Evolutionary conservation across 30 jellyfish, hydroid and myxozoan species (phyloP).

Genomic region (Turritopsis dohrnii): DNA sequence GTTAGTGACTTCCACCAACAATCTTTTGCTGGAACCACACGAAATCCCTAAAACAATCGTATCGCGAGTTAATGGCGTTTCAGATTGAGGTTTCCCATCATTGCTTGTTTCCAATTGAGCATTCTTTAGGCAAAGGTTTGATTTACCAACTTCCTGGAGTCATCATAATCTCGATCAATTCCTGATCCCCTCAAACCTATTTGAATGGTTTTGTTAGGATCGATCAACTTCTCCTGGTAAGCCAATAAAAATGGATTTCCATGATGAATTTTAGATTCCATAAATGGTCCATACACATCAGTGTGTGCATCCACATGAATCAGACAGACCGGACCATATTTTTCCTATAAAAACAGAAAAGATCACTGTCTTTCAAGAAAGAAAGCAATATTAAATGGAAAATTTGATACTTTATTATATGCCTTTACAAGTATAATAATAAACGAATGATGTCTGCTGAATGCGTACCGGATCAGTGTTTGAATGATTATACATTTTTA

Average conservation of each 20-base stretch:
- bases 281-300: slow-evolving; percentile 53
- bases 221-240: slow-evolving; percentile 56
- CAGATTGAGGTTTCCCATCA: too few relatives aligned
- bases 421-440: too few relatives aligned
- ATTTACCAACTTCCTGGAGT: slow-evolving; percentile 49
- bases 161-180: slow-evolving; percentile 43
- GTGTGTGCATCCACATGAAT: slow-evolving; percentile 84
- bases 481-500: too few relatives aligned
- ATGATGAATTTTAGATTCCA: slow-evolving; percentile 58
- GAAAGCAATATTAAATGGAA: too few relatives aligned
- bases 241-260: slow-evolving; percentile 73
- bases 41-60: slow-evolving; percentile 66
- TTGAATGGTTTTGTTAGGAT: slow-evolving; percentile 58
- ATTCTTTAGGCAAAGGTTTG: too few relatives aligned
- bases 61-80: too few relatives aligned
- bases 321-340: slow-evolving; percentile 74
- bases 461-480: too few relatives aligned
- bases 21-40: slow-evolving; percentile 56
- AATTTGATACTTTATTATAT: too few relatives aligned
- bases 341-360: slow-evolving; percentile 40
- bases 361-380: too few relatives aligned
- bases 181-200: slow-evolving; percentile 81
- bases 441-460: too few relatives aligned
- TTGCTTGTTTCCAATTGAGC: too few relatives aligned
- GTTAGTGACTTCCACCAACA: slow-evolving; percentile 68